A percentile compares a stretch with the other conserved stretches of the same genome.
phyloP scores from a whole-genome alignment of 2,888 invertebrate species.

The Pilophorus perplexus region DNA sequence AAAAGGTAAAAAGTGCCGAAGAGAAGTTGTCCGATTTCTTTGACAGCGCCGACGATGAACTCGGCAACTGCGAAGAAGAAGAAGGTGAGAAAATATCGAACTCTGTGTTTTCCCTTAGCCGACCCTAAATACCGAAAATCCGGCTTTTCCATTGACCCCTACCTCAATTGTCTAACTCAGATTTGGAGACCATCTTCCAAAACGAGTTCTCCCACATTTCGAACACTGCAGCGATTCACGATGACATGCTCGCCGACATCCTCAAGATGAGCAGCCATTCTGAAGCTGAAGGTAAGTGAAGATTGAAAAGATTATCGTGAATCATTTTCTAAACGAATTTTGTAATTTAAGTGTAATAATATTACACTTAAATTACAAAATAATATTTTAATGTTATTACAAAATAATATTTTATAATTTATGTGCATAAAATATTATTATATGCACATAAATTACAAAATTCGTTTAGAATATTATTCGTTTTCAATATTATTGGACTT shows the following conservation, averaged over 20 bases:
- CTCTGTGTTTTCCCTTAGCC: background rate
- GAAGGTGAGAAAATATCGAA: background rate
- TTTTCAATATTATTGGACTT: too few relatives aligned
- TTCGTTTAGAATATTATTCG: too few relatives aligned
- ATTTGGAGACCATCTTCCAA: background rate
- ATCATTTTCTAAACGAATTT: too few relatives aligned
- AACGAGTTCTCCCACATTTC: background rate
- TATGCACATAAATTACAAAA: too few relatives aligned
- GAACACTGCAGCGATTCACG: background rate
- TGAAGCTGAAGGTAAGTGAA: too few relatives aligned
- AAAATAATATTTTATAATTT: too few relatives aligned
- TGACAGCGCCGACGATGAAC: background rate
- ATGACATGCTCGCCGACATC: background rate
- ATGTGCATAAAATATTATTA: too few relatives aligned
- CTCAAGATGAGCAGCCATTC: conserved; percentile 20
- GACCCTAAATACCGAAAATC: background rate
- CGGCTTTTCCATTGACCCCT: background rate
- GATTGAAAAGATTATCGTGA: too few relatives aligned
- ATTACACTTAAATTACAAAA: too few relatives aligned
- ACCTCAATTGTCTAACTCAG: too few relatives aligned
- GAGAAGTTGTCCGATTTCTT: background rate
- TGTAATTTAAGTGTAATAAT: too few relatives aligned
- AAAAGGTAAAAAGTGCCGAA: background rate
- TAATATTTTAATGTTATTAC: too few relatives aligned
- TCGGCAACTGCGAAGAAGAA: background rate